These are phyloP conservation scores for Spongilla lacustris DNA, from an alignment of 37 sponge, comb jelly and placozoan species.

Conservation along the genomic window DNA sequence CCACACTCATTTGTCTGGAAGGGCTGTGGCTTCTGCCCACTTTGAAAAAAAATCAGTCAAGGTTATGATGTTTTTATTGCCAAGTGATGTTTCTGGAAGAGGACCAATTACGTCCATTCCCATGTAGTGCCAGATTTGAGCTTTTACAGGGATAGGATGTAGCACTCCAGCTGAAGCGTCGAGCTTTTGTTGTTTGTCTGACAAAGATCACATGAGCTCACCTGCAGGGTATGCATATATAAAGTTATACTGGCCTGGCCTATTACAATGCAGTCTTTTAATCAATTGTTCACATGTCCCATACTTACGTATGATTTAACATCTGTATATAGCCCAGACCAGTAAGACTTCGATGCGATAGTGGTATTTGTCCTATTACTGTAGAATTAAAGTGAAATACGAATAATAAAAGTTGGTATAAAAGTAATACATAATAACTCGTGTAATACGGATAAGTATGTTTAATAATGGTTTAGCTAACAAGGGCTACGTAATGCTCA, in stretches of 20 bases:
- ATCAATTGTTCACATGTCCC: neutral
- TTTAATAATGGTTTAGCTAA: no score
- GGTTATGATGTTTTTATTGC: constrained; percentile 43
- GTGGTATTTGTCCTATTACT: constrained; percentile 9
- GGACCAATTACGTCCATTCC: constrained; percentile 71
- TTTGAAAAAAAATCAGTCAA: constrained; percentile 55
- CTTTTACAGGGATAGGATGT: constrained; percentile 44
- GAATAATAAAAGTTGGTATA: no score
- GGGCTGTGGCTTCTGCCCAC: constrained; percentile 59
- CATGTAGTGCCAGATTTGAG: constrained; percentile 28
- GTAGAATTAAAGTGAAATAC: no score
- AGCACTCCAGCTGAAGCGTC: constrained; percentile 28
- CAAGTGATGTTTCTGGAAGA: constrained; percentile 29
- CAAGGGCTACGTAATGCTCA: no score
- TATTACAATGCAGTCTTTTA: neutral
- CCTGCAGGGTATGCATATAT: neutral
- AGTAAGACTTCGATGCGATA: constrained; percentile 13
- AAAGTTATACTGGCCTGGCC: no score
- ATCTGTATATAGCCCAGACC: constrained; percentile 36
- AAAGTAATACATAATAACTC: no score
- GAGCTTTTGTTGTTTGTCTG: constrained; percentile 40
- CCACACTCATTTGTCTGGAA: constrained; percentile 32
- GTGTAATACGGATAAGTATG: no score
- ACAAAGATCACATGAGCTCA: constrained; percentile 39
- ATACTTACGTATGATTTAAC: constrained; percentile 16